phyloP scores from a whole-genome alignment of 2,797 vertebrate genomes.

The Pteronotus mesoamericanus region DNA sequence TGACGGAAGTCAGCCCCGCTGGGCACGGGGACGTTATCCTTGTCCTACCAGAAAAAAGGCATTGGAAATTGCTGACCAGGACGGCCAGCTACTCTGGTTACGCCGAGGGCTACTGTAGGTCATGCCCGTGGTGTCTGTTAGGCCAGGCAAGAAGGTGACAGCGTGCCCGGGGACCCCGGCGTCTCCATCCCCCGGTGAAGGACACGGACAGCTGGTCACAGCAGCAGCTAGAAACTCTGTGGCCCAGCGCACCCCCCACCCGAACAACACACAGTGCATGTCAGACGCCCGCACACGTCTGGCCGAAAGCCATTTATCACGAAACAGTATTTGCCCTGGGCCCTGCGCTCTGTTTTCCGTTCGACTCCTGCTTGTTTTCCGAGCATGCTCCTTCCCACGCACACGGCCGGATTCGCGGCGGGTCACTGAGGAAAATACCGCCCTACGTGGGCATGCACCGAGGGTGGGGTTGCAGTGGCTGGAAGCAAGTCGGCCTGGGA shows the following conservation, averaged over 20 bases:
- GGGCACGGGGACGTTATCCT: background rate
- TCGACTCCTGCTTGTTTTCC: accelerated
- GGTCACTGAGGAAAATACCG: background rate
- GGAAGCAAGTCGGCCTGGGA: background rate
- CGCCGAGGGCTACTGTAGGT: background rate
- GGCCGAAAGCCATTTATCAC: accelerated
- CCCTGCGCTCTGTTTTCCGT: accelerated
- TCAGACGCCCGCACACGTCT: accelerated
- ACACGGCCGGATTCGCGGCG: accelerated
- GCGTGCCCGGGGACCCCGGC: accelerated
- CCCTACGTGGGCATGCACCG: background rate
- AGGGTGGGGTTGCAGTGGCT: background rate
- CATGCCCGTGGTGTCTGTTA: accelerated
- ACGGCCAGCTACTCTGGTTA: background rate
- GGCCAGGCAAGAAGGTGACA: background rate
- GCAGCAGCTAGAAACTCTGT: background rate
- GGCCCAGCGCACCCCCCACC: background rate
- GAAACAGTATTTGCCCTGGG: background rate
- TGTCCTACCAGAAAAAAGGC: background rate
- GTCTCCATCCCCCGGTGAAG: accelerated
- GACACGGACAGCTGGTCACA: accelerated
- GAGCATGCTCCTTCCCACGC: background rate
- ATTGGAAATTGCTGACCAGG: background rate
- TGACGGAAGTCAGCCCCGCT: accelerated
- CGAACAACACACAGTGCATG: background rate